Evolutionary conservation across 2,797 vertebrate species (phyloP).

Genomic region (Cuniculus paca): DNA sequence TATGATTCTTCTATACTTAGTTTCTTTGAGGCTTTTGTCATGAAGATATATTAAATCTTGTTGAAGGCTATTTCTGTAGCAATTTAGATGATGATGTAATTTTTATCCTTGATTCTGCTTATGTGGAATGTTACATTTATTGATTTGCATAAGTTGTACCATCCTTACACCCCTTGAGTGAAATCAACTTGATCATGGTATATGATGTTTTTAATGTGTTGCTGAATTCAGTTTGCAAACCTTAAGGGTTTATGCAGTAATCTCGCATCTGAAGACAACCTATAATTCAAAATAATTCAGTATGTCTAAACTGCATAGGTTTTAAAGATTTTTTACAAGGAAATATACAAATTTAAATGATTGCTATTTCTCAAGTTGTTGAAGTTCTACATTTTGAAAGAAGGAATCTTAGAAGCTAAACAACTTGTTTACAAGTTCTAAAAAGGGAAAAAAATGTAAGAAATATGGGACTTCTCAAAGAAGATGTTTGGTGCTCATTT

Average conservation of each 20-base stretch:
- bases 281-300: not conserved
- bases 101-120: not conserved
- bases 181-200: not conserved
- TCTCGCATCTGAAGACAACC: not conserved
- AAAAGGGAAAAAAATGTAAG: not conserved
- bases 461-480: not conserved
- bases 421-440: not conserved
- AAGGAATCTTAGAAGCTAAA: not conserved
- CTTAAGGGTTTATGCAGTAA: not conserved
- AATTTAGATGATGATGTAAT: not conserved
- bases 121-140: not conserved
- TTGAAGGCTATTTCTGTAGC: not conserved
- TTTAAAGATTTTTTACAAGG: slow-evolving; percentile 55
- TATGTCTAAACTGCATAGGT: not conserved
- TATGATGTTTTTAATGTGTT: not conserved
- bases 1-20: not conserved
- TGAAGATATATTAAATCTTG: not conserved
- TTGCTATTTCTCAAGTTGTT: not conserved
- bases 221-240: not conserved
- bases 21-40: not conserved
- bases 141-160: not conserved
- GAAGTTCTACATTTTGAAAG: not conserved
- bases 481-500: not conserved
- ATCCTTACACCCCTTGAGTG: not conserved
- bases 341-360: slow-evolving; percentile 42